Evolutionary conservation across 1,140 invertebrate genomes (phyloP).

Genomic region (Arctopsyche grandis): DNA sequence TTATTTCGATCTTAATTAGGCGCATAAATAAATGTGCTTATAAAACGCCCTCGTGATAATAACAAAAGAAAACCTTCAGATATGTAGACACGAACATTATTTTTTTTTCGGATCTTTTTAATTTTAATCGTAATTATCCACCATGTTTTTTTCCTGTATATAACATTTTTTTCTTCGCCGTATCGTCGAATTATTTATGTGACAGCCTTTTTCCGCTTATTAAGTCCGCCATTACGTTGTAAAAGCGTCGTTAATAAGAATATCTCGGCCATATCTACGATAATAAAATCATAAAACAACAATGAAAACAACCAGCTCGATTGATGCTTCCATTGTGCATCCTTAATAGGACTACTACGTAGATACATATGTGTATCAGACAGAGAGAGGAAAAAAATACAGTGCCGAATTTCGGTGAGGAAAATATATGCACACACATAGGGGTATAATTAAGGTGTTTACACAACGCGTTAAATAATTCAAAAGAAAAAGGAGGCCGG

Average conservation of each 20-base stretch:
- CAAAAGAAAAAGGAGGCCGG: conserved; percentile 34
- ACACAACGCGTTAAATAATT: conserved; percentile 51
- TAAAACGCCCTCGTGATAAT: not conserved
- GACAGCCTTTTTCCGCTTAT: conserved; percentile 39
- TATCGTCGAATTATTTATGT: conserved; percentile 31
- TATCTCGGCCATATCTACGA: not conserved
- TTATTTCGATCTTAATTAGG: conserved; percentile 20
- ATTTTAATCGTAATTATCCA: not conserved
- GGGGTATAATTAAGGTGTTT: conserved; percentile 48
- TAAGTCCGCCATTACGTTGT: conserved; percentile 24
- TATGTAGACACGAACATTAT: not conserved
- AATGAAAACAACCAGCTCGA: conserved; percentile 3
- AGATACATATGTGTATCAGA: too few species aligned
- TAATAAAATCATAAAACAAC: conserved; percentile 17
- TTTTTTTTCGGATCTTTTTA: not conserved
- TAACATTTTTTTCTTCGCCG: conserved; percentile 8
- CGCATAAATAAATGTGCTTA: not conserved
- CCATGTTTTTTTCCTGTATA: not conserved
- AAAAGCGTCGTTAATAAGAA: conserved; percentile 16
- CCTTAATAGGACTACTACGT: not conserved
- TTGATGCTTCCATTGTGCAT: conserved; percentile 22
- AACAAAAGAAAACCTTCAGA: too few species aligned
- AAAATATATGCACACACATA: conserved; percentile 6
- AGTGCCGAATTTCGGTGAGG: not conserved
- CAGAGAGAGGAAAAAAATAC: not conserved